Evolutionary conservation across 2,113 vertebrate genomes (phyloP).

Genomic region (Clarias batrachus): DNA sequence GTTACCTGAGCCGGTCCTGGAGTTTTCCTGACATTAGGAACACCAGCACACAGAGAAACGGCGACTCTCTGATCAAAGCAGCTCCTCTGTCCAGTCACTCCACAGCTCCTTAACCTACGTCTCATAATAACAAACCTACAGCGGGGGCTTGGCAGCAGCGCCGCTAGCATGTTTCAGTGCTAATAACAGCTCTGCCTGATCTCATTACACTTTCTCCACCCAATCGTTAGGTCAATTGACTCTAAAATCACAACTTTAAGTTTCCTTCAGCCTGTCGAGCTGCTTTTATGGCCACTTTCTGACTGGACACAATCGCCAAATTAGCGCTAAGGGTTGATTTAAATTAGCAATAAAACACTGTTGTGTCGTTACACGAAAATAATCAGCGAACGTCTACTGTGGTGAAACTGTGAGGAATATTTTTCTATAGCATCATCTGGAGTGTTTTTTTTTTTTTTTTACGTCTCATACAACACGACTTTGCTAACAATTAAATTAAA

Average conservation of each 20-base stretch:
- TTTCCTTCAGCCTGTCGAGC: background rate
- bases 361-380: background rate
- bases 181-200: background rate
- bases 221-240: background rate
- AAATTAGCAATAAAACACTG: background rate
- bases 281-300: background rate
- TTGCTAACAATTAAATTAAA: no score
- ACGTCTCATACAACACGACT: background rate
- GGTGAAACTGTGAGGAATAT: background rate
- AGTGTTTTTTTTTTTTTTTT: background rate
- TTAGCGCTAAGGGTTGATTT: background rate
- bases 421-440: background rate
- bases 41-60: conserved; percentile 14
- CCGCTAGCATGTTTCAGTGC: background rate
- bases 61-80: conserved; percentile 32
- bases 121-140: conserved; percentile 1
- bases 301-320: background rate
- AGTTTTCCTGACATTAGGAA: conserved; percentile 41
- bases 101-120: background rate
- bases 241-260: background rate
- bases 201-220: background rate
- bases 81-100: conserved; percentile 7
- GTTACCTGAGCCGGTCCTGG: conserved; percentile 21
- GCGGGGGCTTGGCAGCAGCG: background rate
- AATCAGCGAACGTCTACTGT: background rate